These are phyloP conservation scores for Apotomis capreana DNA, from an alignment of 2,888 invertebrate species.

Conservation along the genomic window DNA sequence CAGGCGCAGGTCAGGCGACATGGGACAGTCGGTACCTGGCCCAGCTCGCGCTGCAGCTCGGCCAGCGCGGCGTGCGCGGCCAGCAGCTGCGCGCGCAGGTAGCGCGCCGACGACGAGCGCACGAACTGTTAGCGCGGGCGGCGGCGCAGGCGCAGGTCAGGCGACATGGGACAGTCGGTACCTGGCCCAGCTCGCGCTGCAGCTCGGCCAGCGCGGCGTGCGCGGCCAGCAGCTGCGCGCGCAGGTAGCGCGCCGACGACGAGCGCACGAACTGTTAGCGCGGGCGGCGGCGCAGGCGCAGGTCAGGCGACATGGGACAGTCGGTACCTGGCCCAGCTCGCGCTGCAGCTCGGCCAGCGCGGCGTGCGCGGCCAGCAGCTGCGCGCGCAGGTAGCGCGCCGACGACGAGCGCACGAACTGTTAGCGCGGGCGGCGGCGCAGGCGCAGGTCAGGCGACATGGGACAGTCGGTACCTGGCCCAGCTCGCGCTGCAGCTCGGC, in stretches of 20 bases:
- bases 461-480: conserved; percentile 46
- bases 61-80: conserved; percentile 52
- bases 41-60: conserved; percentile 29
- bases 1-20: too few relatives aligned
- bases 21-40: too few relatives aligned
- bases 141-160: conserved; percentile 32
- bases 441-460: too few relatives aligned
- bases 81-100: conserved; percentile 55
- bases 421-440: conserved; percentile 3
- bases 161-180: conserved; percentile 35
- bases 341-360: conserved; percentile 40
- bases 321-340: conserved; percentile 47
- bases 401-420: conserved; percentile 46
- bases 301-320: too few relatives aligned
- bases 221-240: conserved; percentile 19
- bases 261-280: conserved; percentile 45
- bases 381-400: neutral
- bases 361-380: conserved; percentile 21
- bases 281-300: too few relatives aligned
- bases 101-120: conserved; percentile 44
- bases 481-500: conserved; percentile 43
- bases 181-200: conserved; percentile 47
- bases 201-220: conserved; percentile 38
- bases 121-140: conserved; percentile 42
- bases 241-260: conserved; percentile 30